A percentile compares a stretch with the other conserved stretches of the same genome.
phyloP scores from a whole-genome alignment of 2,888 invertebrate genomes.

The Oscheius sp. region DNA sequence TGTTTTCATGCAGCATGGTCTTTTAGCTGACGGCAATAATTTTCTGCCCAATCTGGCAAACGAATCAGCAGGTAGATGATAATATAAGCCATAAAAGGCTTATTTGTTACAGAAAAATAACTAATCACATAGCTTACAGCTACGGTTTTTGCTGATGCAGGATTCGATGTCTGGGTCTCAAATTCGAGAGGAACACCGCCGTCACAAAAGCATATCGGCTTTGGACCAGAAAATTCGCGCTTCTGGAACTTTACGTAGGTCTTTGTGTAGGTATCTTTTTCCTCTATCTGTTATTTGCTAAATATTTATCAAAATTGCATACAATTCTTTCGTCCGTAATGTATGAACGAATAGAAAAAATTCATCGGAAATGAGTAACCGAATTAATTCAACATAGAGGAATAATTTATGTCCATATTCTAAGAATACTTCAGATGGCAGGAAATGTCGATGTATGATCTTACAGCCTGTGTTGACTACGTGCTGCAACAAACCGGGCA shows the following conservation, averaged over 20 bases:
- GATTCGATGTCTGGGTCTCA: conserved; percentile 83
- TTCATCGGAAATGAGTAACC: neutral
- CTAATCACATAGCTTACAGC: conserved; percentile 28
- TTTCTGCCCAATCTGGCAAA: conserved; percentile 58
- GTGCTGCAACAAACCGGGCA: conserved; percentile 76
- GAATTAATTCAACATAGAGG: neutral
- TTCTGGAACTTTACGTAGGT: conserved; percentile 56
- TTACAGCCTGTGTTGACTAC: conserved; percentile 84
- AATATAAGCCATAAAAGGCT: neutral
- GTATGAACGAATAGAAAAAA: neutral
- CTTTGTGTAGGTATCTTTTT: neutral
- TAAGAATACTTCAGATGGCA: conserved; percentile 78
- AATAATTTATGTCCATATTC: neutral
- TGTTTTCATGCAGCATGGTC: conserved; percentile 67
- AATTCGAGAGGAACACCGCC: conserved; percentile 85
- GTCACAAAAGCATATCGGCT: conserved; percentile 77
- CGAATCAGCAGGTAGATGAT: conserved; percentile 47
- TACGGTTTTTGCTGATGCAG: conserved; percentile 72
- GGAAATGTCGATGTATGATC: conserved; percentile 85
- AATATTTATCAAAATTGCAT: neutral
- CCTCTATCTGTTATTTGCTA: neutral
- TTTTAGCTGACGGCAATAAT: conserved; percentile 60
- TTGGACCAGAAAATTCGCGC: conserved; percentile 65
- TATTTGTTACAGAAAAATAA: neutral
- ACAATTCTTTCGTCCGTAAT: neutral